Base-by-base conservation (phyloP, 2,888 invertebrate species). In the Philhelius pedissequus region DNA sequence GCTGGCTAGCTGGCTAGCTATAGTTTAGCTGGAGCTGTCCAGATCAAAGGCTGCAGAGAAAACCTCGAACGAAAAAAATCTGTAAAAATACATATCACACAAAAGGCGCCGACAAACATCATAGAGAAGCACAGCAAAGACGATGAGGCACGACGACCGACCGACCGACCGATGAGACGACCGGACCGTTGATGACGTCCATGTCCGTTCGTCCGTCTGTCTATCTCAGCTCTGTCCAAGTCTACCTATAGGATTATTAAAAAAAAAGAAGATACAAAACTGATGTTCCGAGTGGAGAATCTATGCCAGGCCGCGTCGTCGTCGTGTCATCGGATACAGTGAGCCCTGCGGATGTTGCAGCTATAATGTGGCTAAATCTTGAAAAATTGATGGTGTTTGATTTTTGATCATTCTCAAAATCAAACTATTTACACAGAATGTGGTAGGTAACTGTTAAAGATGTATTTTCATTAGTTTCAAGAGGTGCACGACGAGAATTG, bases 21-120 rank as follows among this genome's bases (percentile, higher is more conserved):
- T 25, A 8, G 9, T n/a, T n/a, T n/a, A 22, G 60, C 62, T 25
- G 22, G 7, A 56, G 56, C 8, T 38, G 77, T 74, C 69, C 52
- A 75, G 82, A 84, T 79, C 83, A 75, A 79, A 84, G 83, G 83
- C 83, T 75, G 60, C 70, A 70, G 4, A 70, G 79, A 79, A 83
- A 79, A 84, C 69, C 75, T 84, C 84, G 66, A 70, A 75, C 76
- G 75, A 54, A 71, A 80, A 60, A 84, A 84, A 84, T 84, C 84
- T 84, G 71, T 84, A 76, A 80, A 84, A 84, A 80, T 84, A 84
- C 80, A 80, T 80, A 79, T 84, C 84, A 76, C 84, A 84, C 84
- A 84, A 84, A 84, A 80, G 84, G 80, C 76, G 84, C 84, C 84
- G 84, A 84, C 84, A 80, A 80, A 84, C 75, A 84, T 84, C 84